Base-by-base conservation (phyloP, 2,888 invertebrate genomes). In the Spicauda simplicius region DNA sequence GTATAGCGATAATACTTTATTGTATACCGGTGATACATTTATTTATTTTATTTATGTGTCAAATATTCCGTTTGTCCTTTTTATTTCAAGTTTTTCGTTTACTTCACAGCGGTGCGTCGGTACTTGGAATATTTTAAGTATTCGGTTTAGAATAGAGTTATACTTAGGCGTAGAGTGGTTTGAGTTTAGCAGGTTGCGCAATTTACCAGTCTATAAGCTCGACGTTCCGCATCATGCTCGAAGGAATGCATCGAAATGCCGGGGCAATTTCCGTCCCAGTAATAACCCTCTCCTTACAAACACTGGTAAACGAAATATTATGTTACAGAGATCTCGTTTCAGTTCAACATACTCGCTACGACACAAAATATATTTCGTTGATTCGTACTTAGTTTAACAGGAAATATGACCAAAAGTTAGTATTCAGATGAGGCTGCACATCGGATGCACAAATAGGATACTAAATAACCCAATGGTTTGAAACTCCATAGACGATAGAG, bases 241-340 rank as follows among this genome's bases (percentile, higher is more conserved):
- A 65, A 65, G 45, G 53, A 65, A 65, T 65, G 65, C 54, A 45
- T 59, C 59, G 45, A 59, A 65, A 65, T 65, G 59, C 19, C 54
- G 53, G 41, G 16, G 25, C 53, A 58, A 56, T 57, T 57, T 64
- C 64, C 57, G 58, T 58, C 57, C 53, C 30, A 65, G 37, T 53
- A 58, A 53, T 58, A 64, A 56, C 48, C 56, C 63, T 63, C 18
- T 50, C 48, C 45, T 56, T 64, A 50, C 19, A 48, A 48, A 58
- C 6, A 20, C n/a, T 45, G 56, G 14, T 37, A 37, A 33, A 41
- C 7, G 16, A 11, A 33, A 45, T 58, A 45, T 58, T n/a, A 30
- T 54, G 54, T 54, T 54, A 20, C 54, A 54, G 30, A 53, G 19
- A 53, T 20, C 20, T 20, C 52, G 52, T 53, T 53, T 19, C 52